Conservation (phyloP, 2,888 invertebrate species). For the Drosophila conformis region DNA sequence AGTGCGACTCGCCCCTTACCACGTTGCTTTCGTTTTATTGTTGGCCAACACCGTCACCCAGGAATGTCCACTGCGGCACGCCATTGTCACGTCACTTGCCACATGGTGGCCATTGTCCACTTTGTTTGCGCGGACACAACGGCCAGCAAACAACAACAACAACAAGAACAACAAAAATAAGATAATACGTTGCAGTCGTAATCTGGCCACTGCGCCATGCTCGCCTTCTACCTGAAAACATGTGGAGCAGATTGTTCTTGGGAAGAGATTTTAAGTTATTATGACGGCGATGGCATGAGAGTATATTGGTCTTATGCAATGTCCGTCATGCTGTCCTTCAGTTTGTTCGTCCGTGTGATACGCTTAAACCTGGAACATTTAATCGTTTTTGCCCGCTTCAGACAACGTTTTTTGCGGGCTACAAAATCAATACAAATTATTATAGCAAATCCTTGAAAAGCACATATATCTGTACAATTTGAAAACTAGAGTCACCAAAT, state of each 20-base stretch:
- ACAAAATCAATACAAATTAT: background rate
- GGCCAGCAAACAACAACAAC: slow-evolving; percentile 14
- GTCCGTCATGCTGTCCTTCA: background rate
- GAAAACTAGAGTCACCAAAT: background rate
- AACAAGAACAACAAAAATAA: slow-evolving; percentile 2
- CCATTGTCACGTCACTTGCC: slow-evolving; percentile 71
- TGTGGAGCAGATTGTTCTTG: background rate
- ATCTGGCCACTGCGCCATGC: background rate
- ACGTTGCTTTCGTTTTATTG: background rate
- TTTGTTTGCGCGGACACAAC: slow-evolving; percentile 57
- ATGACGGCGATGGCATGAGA: background rate
- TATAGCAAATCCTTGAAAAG: background rate
- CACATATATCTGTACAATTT: background rate
- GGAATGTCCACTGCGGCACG: slow-evolving; percentile 26
- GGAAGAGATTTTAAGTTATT: background rate
- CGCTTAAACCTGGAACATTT: background rate
- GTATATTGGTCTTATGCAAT: background rate
- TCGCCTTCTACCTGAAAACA: background rate
- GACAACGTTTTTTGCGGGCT: background rate
- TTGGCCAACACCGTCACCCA: background rate
- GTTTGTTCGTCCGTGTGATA: background rate
- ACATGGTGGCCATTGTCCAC: slow-evolving; percentile 62
- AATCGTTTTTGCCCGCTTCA: background rate
- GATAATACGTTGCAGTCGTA: background rate
- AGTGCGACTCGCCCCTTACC: slow-evolving; percentile 15